Percentiles rank a stretch among this genome's conserved stretches.
phyloP scores from a whole-genome alignment of 2,797 vertebrate genomes.

The Danio choprae region DNA sequence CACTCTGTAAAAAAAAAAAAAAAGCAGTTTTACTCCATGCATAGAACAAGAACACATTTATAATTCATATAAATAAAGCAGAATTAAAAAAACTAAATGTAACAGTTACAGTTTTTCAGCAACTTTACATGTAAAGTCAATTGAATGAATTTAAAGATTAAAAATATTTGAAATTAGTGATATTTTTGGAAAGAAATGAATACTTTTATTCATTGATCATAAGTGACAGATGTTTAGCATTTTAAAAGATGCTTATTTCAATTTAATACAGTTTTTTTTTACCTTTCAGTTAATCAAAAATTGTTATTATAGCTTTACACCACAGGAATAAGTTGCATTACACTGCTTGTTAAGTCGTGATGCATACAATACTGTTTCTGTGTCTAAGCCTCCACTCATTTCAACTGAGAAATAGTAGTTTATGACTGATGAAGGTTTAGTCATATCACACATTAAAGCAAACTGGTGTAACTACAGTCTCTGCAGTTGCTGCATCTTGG shows the following conservation, averaged over 20 bases:
- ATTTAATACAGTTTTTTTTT: not conserved
- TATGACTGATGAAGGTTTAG: too few relatives aligned
- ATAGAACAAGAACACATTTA: conserved; percentile 10
- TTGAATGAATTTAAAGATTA: not conserved
- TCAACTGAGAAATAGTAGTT: too few relatives aligned
- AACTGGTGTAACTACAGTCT: too few relatives aligned
- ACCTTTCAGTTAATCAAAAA: too few relatives aligned
- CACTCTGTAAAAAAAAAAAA: conserved; percentile 82
- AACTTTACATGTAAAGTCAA: not conserved
- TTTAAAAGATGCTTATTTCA: not conserved
- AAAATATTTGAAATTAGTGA: not conserved
- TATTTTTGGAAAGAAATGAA: not conserved
- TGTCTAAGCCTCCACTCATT: too few relatives aligned
- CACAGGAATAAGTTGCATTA: too few relatives aligned
- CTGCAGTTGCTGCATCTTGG: too few relatives aligned
- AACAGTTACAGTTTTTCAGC: not conserved
- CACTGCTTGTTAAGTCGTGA: too few relatives aligned
- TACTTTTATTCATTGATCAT: not conserved
- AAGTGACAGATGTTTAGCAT: not conserved
- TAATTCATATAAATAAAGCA: not conserved
- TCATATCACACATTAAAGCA: too few relatives aligned
- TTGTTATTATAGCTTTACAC: too few relatives aligned
- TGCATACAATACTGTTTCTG: too few relatives aligned
- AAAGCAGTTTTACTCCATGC: conserved; percentile 32
- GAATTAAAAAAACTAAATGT: not conserved